Evolutionary conservation across 1,140 invertebrate genomes (phyloP).

Genomic region (Halotydeus destructor): DNA sequence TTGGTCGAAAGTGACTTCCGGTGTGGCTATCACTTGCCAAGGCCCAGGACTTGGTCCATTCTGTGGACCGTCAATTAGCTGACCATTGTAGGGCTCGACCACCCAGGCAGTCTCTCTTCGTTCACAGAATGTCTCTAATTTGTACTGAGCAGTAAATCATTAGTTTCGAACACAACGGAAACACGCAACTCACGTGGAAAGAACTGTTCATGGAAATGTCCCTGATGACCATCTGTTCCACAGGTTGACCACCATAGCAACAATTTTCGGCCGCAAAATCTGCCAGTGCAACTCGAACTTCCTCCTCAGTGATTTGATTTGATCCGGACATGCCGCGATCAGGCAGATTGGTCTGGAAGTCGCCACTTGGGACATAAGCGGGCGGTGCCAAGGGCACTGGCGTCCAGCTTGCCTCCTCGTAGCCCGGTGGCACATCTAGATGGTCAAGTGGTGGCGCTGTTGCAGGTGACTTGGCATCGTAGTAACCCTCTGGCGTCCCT

Average conservation of each 20-base stretch:
- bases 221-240: conserved; percentile 28
- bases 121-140: conserved; percentile 36
- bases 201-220: conserved; percentile 30
- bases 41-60: conserved; percentile 30
- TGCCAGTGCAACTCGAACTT: conserved; percentile 28
- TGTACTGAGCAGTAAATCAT: conserved; percentile 25
- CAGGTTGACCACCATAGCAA: conserved; percentile 33
- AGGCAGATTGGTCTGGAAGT: too few relatives aligned
- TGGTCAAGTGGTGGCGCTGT: too few relatives aligned
- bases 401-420: too few relatives aligned
- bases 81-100: conserved; percentile 30
- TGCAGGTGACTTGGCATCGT: too few relatives aligned
- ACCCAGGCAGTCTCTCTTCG: conserved; percentile 33
- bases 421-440: too few relatives aligned
- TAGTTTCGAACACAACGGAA: background rate
- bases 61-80: conserved; percentile 15
- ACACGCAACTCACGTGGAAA: conserved; percentile 28
- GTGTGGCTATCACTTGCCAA: conserved; percentile 31
- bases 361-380: too few relatives aligned
- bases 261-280: conserved; percentile 29
- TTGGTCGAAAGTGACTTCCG: conserved; percentile 27
- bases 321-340: background rate
- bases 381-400: too few relatives aligned
- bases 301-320: conserved; percentile 27
- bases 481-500: too few relatives aligned